phyloP scores from a whole-genome alignment of 2,888 invertebrate species.

The Glyphotaelius pellucidus region DNA sequence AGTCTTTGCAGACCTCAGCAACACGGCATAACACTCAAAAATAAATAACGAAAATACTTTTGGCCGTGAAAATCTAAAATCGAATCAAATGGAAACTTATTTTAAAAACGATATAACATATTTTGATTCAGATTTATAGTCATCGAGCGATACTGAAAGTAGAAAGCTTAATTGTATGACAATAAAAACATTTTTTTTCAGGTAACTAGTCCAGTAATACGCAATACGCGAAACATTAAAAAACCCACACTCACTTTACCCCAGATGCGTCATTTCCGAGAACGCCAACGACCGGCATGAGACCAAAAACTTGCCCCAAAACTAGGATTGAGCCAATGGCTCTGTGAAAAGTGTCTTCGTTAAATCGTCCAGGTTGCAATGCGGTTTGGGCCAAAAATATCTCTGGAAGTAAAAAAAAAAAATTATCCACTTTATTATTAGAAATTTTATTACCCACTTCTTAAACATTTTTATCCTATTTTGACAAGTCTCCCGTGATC shows the following conservation, averaged over 20 bases:
- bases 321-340: constrained; percentile 75
- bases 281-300: constrained; percentile 76
- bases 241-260: constrained; percentile 69
- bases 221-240: background rate
- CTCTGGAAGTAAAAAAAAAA: background rate
- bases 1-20: too few relatives aligned
- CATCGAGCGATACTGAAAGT: too few relatives aligned
- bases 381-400: background rate
- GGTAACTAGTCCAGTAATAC: background rate
- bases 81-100: too few relatives aligned
- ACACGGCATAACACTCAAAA: too few relatives aligned
- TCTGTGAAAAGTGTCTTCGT: constrained; percentile 73
- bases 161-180: too few relatives aligned
- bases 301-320: constrained; percentile 75
- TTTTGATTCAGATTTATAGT: too few relatives aligned
- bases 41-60: too few relatives aligned
- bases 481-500: background rate
- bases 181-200: too few relatives aligned
- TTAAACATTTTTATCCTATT: background rate
- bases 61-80: too few relatives aligned
- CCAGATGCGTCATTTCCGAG: constrained; percentile 71
- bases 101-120: too few relatives aligned
- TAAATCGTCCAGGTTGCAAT: background rate
- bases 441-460: background rate
- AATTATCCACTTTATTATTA: too few relatives aligned